Base-by-base conservation (phyloP, 2,797 vertebrate genomes). In the Clarias laeviceps region DNA sequence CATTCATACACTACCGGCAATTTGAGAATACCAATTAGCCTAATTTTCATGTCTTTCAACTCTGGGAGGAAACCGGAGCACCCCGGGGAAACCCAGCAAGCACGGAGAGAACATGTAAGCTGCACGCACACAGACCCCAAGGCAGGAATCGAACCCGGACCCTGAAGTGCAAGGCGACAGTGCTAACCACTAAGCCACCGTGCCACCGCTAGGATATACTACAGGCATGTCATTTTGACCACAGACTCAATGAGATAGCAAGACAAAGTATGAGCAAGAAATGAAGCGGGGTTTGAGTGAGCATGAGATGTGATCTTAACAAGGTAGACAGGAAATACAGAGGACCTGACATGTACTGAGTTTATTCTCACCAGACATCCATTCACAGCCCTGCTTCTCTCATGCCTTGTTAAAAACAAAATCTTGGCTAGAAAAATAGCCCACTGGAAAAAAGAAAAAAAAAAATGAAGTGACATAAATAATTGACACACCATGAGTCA, bases 401-500 rank as follows among this genome's bases (percentile, higher is more conserved):
- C 8, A 27, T 80, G 59, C 34, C 59, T 64, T 15, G 34, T 80
- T 80, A 64, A 64, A 80, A 79, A 57, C 45, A 79, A 64, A 79
- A n/a, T 62, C 77, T 18, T 64, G 78, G n/a, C 78, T 65, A 65
- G 61, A 45, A 65, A 80, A 80, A 80, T 27, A 80, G n/a, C 61
- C 78, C 61, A 78, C 57, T 29, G 32, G 27, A 76, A 27, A 61
- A 18, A n/a, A 80, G 17, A n/a, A 37, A 74, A 74, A 40, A 70
- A 12, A 20, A 20, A 18, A 2, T 1, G 56, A 61, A 72, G 20
- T n/a, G 76, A 64, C 56, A 68, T 86, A 40, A 87, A 85, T 87
- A 82, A 82, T 83, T 79, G 73, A 87, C 79, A 34, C 81, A 64
- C 77, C 20, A n/a, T 65, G 82, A 84, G 78, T 84, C 82, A 83